A percentile compares a stretch with the other conserved stretches of the same genome.
Evolutionary conservation across 1,140 invertebrate species (phyloP).

Genomic region (Trachymyrmex septentrionalis): DNA sequence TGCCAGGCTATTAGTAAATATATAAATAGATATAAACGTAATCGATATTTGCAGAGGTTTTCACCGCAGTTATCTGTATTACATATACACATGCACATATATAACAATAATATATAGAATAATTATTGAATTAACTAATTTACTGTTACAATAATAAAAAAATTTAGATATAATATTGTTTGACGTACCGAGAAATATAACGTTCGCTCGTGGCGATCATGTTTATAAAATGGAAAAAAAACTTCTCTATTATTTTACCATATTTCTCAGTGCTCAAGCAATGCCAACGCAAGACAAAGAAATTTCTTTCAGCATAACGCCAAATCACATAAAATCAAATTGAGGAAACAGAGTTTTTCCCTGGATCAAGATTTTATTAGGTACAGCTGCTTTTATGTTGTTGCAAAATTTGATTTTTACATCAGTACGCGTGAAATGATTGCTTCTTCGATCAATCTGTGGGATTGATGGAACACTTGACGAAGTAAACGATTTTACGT

Average conservation of each 20-base stretch:
- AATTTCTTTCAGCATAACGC: conserved; percentile 55
- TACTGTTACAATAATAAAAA: conserved; percentile 35
- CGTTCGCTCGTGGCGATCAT: not conserved
- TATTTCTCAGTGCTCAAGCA: conserved; percentile 36
- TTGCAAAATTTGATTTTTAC: conserved; percentile 43
- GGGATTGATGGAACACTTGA: conserved; percentile 13
- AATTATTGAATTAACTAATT: conserved; percentile 40
- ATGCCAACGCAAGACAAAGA: conserved; percentile 29
- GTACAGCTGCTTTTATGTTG: conserved; percentile 21
- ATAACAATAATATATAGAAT: conserved; percentile 41
- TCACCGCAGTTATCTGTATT: conserved; percentile 43
- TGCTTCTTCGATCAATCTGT: conserved; percentile 25
- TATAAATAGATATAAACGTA: conserved; percentile 18
- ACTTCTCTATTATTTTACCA: not conserved
- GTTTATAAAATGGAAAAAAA: conserved; percentile 16
- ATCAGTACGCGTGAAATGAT: conserved; percentile 29
- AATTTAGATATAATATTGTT: conserved; percentile 18
- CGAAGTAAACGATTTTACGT: conserved; percentile 37
- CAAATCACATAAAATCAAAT: conserved; percentile 57
- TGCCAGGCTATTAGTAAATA: not conserved
- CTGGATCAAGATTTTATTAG: conserved; percentile 46
- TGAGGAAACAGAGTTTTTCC: conserved; percentile 28
- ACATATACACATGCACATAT: not conserved
- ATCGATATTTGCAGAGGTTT: conserved; percentile 45
- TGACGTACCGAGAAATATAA: conserved; percentile 49